Evolutionary conservation across 1,140 invertebrate genomes (phyloP).

Genomic region (Diachasma alloeum): DNA sequence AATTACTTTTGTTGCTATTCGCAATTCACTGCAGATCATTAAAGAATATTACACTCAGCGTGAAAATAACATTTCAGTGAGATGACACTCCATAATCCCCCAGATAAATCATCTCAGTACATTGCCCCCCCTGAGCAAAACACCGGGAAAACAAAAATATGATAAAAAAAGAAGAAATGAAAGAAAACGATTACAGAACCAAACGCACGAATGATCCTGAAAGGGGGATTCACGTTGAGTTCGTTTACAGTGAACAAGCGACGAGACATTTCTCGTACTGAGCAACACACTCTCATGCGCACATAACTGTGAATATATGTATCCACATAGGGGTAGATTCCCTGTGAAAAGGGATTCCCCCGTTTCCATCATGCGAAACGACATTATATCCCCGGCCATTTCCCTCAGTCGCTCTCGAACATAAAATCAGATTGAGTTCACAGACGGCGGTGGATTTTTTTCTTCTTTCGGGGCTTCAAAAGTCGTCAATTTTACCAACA

Average conservation of each 20-base stretch:
- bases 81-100: background rate
- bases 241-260: constrained; percentile 17
- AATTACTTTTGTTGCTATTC: too few species aligned
- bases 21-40: background rate
- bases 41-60: background rate
- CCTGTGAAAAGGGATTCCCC: constrained; percentile 4
- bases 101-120: background rate
- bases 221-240: background rate
- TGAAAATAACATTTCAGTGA: background rate
- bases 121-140: background rate
- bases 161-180: background rate
- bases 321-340: background rate
- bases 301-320: background rate
- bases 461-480: background rate
- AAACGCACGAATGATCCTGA: constrained; percentile 2
- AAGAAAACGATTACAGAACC: background rate
- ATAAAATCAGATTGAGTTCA: constrained; percentile 8
- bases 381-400: background rate
- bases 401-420: background rate
- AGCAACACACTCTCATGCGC: background rate
- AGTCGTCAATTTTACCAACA: background rate
- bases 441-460: background rate
- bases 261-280: constrained; percentile 1
- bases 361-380: constrained; percentile 8
- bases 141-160: background rate